Evolutionary conservation across 2,888 invertebrate genomes (phyloP).

Genomic region (Lamellibrachia columna): DNA sequence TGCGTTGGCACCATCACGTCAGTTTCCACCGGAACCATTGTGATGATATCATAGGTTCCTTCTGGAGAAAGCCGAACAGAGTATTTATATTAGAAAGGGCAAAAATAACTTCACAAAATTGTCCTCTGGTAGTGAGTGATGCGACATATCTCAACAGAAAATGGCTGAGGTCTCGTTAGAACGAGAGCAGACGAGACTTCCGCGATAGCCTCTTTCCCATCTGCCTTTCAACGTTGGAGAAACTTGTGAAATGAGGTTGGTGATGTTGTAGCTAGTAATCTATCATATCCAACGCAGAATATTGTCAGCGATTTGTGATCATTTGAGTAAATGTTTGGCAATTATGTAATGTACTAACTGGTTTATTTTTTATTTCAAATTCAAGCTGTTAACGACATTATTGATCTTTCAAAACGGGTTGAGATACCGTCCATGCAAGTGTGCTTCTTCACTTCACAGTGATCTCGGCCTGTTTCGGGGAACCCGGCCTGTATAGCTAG

Average conservation of each 20-base stretch:
- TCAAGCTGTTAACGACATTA: neutral
- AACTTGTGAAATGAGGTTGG: conserved; percentile 16
- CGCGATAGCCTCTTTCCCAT: neutral
- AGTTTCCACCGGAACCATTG: conserved; percentile 31
- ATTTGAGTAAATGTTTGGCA: neutral
- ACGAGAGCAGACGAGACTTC: neutral
- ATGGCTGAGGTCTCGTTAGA: conserved; percentile 6
- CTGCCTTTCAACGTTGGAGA: conserved; percentile 3
- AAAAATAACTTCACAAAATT: conserved; percentile 4
- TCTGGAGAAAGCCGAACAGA: neutral
- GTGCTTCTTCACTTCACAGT: neutral
- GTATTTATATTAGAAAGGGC: neutral
- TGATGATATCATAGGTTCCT: neutral
- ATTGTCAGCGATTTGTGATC: neutral
- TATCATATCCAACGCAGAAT: neutral
- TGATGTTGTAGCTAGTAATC: neutral
- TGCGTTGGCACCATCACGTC: conserved; percentile 27
- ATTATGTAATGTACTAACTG: neutral
- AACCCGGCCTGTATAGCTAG: neutral
- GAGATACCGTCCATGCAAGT: neutral
- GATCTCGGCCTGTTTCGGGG: neutral
- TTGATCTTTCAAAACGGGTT: neutral
- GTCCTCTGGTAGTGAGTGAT: neutral
- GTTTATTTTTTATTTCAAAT: neutral
- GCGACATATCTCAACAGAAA: conserved; percentile 16